Evolutionary conservation across 1,140 invertebrate species (phyloP), one percentile per base, ranked within the genome.

Genomic region (Homarus americanus): DNA sequence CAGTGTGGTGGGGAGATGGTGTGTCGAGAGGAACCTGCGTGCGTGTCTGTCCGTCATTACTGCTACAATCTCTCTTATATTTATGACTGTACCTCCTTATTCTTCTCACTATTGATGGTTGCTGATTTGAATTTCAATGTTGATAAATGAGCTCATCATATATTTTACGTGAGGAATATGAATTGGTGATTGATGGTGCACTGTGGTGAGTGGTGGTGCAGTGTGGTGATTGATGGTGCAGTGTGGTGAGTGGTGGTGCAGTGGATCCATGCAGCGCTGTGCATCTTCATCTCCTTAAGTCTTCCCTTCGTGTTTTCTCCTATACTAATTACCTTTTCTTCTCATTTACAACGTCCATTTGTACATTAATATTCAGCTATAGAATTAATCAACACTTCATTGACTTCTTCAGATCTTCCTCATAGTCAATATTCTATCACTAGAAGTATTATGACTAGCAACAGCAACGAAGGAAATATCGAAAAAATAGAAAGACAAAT

Each of bases 91-190:
- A 53, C 72, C 41, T 76, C 24, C 41, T 53, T 34, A 69, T 63
- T 69, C 44, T 75, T 73, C 72, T 53, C 66, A 34, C 72, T 15
- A 44, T 53, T 40, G 32, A 34, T 76, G 69, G 66, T 32, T 28
- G 40, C 63, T 85, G 41, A 73, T 53, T 86, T 86, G 83, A 86
- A 86, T 86, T 86, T 44, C 83, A 86, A 76, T 86, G 69, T 66
- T 86, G 83, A 86, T 86, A 86, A 86, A 86, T 86, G 49, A 72
- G n/a, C n/a, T 72, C 83, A 76, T 49, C 34, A 41, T 53, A 36
- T 76, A 86, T 86, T 86, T 86, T 72, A 53, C 83, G 32, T 2
- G 20, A 12, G 40, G 24, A 24, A 86, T 72, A 53, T 28, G 72
- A 34, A 40, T 40, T 24, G 83, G n/a, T 58, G 83, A 86, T 73